These are phyloP conservation scores for Crotophaga sulcirostris DNA, from an alignment of 2,113 vertebrate species.

Conservation along the genomic window DNA sequence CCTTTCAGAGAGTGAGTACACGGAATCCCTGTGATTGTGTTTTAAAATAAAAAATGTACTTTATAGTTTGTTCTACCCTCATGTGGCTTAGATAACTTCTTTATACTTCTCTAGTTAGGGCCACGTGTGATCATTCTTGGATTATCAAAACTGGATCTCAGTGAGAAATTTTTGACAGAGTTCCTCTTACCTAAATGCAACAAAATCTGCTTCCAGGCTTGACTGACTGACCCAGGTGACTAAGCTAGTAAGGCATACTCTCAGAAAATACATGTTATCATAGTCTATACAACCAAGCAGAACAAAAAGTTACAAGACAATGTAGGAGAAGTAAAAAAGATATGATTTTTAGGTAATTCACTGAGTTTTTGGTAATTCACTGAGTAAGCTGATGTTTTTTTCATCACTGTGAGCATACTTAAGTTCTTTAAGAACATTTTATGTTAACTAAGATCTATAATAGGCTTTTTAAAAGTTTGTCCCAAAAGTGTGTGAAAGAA, in stretches of 20 bases:
- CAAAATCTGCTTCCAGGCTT: background rate
- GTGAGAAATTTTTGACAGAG: background rate
- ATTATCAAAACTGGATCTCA: background rate
- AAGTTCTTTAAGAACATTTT: background rate
- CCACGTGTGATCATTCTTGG: background rate
- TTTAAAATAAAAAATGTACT: background rate
- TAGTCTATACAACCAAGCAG: background rate
- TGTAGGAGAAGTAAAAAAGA: background rate
- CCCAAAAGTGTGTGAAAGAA: background rate
- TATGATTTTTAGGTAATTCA: background rate
- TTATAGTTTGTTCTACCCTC: background rate
- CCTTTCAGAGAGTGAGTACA: background rate
- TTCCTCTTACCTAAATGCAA: background rate
- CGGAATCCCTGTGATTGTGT: background rate
- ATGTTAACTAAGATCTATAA: background rate
- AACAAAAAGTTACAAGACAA: background rate
- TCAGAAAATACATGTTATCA: background rate
- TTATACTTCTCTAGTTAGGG: background rate
- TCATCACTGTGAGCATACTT: background rate
- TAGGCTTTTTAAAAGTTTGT: background rate
- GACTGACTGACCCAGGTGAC: background rate
- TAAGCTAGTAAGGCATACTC: background rate
- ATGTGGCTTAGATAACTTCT: background rate
- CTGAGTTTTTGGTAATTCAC: background rate
- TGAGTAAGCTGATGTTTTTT: background rate